Conservation (phyloP, 2,797 vertebrate genomes). For the Notoglanidium macrostoma region DNA sequence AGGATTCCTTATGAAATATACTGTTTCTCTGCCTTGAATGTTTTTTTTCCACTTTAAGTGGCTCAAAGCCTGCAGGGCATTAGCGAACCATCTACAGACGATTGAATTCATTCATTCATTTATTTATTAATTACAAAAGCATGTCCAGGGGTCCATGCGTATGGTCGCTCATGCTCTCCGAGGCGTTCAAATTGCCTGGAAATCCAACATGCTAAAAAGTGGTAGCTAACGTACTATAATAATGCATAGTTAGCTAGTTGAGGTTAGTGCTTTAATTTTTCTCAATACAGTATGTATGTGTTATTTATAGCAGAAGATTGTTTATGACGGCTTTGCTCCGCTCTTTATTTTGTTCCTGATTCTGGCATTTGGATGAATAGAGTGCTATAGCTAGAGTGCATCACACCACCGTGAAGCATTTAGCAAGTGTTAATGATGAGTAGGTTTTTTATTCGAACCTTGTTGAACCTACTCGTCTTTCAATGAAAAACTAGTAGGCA, state of each 20-base stretch:
- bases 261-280: not conserved
- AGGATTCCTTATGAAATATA: slow-evolving; percentile 43
- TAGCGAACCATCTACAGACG: not conserved
- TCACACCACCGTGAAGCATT: not conserved
- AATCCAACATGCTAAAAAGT: not conserved
- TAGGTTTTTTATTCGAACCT: not conserved
- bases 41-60: not conserved
- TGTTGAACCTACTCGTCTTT: not conserved
- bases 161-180: not conserved
- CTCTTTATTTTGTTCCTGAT: not conserved
- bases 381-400: not conserved
- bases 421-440: not conserved
- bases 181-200: not conserved
- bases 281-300: not conserved
- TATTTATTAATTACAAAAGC: not conserved
- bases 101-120: not conserved
- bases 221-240: not conserved
- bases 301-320: not conserved
- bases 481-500: not conserved
- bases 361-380: not conserved
- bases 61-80: slow-evolving; percentile 18
- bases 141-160: no score
- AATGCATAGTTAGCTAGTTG: not conserved
- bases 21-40: not conserved
- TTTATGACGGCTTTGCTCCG: not conserved